Evolutionary conservation across 2,113 vertebrate species (phyloP).

Genomic region (Trogon surrucura): DNA sequence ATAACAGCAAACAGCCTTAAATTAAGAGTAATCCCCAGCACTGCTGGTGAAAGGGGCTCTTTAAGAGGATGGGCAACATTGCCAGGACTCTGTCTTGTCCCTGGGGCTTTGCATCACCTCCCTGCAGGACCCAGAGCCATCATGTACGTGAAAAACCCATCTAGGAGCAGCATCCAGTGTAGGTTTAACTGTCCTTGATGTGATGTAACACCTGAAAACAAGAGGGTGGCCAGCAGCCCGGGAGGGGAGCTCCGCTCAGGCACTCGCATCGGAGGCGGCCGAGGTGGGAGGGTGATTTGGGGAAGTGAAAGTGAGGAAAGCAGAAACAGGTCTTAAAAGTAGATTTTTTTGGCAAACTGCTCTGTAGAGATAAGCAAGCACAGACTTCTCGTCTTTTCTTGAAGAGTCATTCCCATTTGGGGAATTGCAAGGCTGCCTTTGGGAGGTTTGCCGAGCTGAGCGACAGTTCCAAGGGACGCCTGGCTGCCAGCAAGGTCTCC

Average conservation of each 20-base stretch:
- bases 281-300: not conserved
- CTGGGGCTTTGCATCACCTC: not conserved
- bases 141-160: not conserved
- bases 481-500: not conserved
- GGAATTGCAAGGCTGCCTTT: not conserved
- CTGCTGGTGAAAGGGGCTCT: not conserved
- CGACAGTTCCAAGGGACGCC: not conserved
- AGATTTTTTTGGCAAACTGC: not conserved
- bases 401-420: not conserved
- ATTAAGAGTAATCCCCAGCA: not conserved
- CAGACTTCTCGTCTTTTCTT: not conserved
- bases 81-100: not conserved
- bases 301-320: not conserved
- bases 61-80: not conserved
- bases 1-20: not conserved
- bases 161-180: not conserved
- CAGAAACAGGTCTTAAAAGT: not conserved
- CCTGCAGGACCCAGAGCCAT: not conserved
- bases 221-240: rapidly evolving
- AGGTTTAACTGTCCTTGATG: not conserved
- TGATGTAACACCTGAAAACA: not conserved
- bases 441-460: not conserved
- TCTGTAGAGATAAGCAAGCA: not conserved
- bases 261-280: rapidly evolving
- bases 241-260: not conserved